Evolutionary conservation across 2,113 vertebrate species (phyloP).

Genomic region (Hemiprocne comata): DNA sequence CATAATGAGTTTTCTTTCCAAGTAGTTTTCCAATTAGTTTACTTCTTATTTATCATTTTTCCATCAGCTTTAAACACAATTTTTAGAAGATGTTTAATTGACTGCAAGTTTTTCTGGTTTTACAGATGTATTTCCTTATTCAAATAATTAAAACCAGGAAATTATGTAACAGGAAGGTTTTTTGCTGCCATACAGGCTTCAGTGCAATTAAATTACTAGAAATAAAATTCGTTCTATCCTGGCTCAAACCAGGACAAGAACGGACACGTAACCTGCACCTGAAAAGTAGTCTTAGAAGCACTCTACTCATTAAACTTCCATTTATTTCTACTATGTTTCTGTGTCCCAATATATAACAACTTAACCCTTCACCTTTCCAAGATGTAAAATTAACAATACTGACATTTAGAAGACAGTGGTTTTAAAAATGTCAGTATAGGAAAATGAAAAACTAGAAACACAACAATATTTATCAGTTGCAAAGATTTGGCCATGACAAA

Average conservation of each 20-base stretch:
- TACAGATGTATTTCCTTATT: background rate
- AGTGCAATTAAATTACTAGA: background rate
- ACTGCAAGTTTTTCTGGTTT: background rate
- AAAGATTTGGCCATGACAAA: conserved; percentile 27
- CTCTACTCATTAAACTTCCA: background rate
- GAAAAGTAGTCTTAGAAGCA: background rate
- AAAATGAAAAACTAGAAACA: background rate
- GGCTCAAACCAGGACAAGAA: background rate
- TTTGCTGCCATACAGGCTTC: background rate
- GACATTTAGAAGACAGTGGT: conserved; percentile 22
- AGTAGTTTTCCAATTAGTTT: background rate
- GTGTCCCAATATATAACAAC: background rate
- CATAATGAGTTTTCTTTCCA: background rate
- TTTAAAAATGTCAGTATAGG: conserved; percentile 41
- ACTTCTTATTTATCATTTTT: background rate
- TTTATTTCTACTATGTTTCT: background rate
- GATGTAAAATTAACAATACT: conserved; percentile 36
- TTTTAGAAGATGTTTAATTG: background rate
- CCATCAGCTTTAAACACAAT: background rate
- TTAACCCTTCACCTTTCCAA: conserved; percentile 27
- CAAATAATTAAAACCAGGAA: background rate
- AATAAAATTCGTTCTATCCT: no score
- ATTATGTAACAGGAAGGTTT: background rate
- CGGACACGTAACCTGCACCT: rapidly evolving
- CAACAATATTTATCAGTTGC: conserved; percentile 18